Evolutionary conservation across 2,797 vertebrate species (phyloP).

Genomic region (Cossypha polioptera): DNA sequence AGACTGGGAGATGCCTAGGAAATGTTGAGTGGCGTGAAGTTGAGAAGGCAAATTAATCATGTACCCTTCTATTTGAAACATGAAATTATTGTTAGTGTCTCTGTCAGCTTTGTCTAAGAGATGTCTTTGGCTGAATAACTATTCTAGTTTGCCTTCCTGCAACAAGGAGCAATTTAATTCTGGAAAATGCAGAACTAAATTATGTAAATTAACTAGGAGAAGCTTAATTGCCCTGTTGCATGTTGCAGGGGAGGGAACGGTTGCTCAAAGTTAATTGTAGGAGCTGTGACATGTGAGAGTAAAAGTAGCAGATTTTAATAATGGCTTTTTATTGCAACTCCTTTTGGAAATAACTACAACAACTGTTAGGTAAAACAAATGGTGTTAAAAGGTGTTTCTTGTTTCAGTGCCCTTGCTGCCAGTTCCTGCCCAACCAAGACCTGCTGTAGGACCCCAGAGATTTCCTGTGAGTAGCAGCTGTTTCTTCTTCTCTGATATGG

Average conservation of each 20-base stretch:
- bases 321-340: not conserved
- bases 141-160: not conserved
- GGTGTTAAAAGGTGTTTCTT: conserved; percentile 72
- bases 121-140: not conserved
- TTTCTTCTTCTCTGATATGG: conserved; percentile 74
- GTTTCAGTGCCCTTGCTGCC: conserved; percentile 96
- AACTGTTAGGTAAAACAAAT: conserved; percentile 32
- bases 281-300: not conserved
- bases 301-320: not conserved
- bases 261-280: conserved; percentile 26
- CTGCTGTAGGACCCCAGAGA: conserved; percentile 93
- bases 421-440: conserved; percentile 93
- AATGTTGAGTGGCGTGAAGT: not conserved
- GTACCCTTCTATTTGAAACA: not conserved
- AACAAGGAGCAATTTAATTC: conserved; percentile 32
- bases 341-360: conserved; percentile 46
- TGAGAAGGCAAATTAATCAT: not conserved
- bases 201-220: conserved; percentile 31
- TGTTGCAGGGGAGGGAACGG: not conserved
- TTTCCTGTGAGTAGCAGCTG: conserved; percentile 96
- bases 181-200: conserved; percentile 46
- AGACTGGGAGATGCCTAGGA: not conserved
- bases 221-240: conserved; percentile 52
- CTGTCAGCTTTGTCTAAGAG: conserved; percentile 14
- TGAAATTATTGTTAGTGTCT: not conserved